Base-by-base conservation (phyloP, 2,888 invertebrate species). In the Metalampra italica region DNA sequence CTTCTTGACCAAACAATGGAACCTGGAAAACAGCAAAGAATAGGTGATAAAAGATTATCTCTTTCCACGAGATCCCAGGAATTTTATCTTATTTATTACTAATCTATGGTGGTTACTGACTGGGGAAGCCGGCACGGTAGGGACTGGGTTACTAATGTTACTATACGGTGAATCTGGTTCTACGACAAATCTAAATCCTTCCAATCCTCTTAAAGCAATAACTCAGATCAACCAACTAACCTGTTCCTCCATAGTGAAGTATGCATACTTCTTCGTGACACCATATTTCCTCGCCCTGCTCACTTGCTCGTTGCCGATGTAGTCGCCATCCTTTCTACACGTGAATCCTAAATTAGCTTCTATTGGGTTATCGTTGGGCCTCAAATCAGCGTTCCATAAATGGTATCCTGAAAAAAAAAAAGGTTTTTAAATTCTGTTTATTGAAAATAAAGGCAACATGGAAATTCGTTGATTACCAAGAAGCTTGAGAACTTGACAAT, bases 1-100 rank as follows among this genome's bases (percentile, higher is more conserved):
- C 93, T 89, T 98, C 97, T 62, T 95, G 88, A 0, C 97, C 97
- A 90, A 94, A 95, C 39, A 98, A 70, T n/a, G 96, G 93, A 11
- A 94, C 84, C 80, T 93, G 78, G 14, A 64, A 22, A 66, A 29
- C n/a, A n/a, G 32, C 11, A 11, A 22, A 30, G 11, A 34, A 11
- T 34, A 14, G 13, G 13, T 13, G 29, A 39, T 39, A 9, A 15
- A 2, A 38, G 13, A 9, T 3, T 9, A 7, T 38, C n/a, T 38
- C 2, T 38, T n/a, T 3, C 38, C 38, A 12, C 7, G 38, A 38
- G n/a, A 13, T 5, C 12, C n/a, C 9, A 14, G 11, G 12, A 14
- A 7, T 7, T 13, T 8, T 44, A 43, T 8, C 8, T 30, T 30
- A 30, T 30, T 30, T n/a, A n/a, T n/a, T n/a, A n/a, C n/a, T n/a